Evolutionary conservation across 2,888 invertebrate genomes (phyloP), one percentile per base, ranked within the genome.

Genomic region (Mythimna lalbum): DNA sequence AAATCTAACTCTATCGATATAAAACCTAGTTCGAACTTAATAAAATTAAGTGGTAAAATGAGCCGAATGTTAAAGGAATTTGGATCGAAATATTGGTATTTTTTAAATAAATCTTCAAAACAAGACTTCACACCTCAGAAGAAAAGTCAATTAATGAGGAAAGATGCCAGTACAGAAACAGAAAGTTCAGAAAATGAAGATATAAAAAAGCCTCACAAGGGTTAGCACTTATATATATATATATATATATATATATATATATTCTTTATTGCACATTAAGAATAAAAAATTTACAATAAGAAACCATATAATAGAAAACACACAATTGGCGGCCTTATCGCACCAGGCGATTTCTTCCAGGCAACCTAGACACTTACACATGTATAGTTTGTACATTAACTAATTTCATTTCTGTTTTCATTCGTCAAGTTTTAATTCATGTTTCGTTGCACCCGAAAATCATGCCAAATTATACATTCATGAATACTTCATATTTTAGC

Each of bases 11-110:
- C 56, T 10, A n/a, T 27, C 7, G 47, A 52, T 31, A 73, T 49
- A 27, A 63, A 49, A 61, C 3, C 39, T 10, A 72, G 47, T 49
- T 63, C 59, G 0, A 60, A 27, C 12, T 53, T 73, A 23, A 50
- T 61, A 19, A 6, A 47, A 53, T 60, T 78, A 23, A 43, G 79
- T 23, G 33, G 49, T 43, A 66, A 55, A 78, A 14, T 78, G 27
- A 71, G 60, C 31, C 39, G 39, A 0, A 2, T 50, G 0, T 12
- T 78, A 6, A 66, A 56, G 5, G 53, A 72, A 23, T 14, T 66
- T 23, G 63, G 73, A 57, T 52, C 39, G 1, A 71, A 72, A 56
- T 66, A 47, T 14, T 65, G 50, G 78, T 19, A n/a, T 49, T 61
- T 59, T 39, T 57, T 77, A 12, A 60, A 56, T 19, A 78, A 82